Evolutionary conservation across 2,113 vertebrate species (phyloP).

Genomic region (Petromus typicus): DNA sequence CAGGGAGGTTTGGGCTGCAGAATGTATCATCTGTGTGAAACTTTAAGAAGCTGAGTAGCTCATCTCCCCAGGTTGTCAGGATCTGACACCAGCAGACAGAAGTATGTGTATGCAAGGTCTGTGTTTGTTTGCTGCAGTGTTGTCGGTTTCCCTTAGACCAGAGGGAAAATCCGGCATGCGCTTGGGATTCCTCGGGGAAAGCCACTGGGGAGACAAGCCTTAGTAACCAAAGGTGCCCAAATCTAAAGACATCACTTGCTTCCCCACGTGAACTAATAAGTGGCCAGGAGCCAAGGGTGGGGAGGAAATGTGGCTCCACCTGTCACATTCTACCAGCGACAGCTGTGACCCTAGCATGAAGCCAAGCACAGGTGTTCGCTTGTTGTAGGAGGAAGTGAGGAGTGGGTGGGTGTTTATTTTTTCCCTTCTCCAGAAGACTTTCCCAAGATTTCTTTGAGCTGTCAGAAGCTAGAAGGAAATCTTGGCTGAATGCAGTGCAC

Average conservation of each 20-base stretch:
- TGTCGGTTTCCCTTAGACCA: conserved; percentile 42
- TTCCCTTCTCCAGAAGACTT: conserved; percentile 7
- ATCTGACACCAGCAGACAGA: neutral
- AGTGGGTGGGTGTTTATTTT: neutral
- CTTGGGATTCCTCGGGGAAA: conserved; percentile 39
- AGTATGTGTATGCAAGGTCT: conserved; percentile 45
- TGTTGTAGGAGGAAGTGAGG: neutral
- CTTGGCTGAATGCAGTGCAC: neutral
- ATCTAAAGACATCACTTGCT: neutral
- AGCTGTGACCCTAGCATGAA: neutral
- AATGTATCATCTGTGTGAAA: conserved; percentile 15
- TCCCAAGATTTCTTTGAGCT: neutral
- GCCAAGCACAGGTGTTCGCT: conserved; percentile 14
- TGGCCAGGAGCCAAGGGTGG: conserved; percentile 32
- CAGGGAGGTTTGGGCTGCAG: neutral
- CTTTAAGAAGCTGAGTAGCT: neutral
- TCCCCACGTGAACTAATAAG: neutral
- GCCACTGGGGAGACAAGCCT: conserved; percentile 37
- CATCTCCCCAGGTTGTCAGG: neutral
- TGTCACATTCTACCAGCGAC: neutral
- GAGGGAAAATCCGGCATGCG: conserved; percentile 55
- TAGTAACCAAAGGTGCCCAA: conserved; percentile 51
- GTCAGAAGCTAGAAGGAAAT: neutral
- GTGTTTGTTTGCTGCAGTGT: conserved; percentile 54
- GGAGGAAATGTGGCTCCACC: neutral